Conservation (phyloP, 2,888 invertebrate species). For the Frankliniella intonsa region DNA sequence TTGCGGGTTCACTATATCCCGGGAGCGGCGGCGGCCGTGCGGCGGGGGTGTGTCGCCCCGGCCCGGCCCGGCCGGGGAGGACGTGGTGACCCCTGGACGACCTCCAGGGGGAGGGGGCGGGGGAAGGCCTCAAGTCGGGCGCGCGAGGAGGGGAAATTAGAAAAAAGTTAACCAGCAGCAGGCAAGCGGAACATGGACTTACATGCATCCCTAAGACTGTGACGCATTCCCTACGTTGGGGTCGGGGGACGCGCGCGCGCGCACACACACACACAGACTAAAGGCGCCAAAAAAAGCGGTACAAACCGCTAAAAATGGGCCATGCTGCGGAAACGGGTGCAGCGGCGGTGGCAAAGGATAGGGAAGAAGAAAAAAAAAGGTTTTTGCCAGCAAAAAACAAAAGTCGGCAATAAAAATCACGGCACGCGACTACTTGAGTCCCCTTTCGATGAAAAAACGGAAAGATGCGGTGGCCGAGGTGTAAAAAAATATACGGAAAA, state of each 20-base stretch:
- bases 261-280: too few relatives aligned
- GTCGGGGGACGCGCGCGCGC: too few relatives aligned
- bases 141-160: neutral
- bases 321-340: neutral
- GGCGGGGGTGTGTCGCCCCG: neutral
- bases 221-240: too few relatives aligned
- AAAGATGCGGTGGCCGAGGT: neutral
- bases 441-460: neutral
- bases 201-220: too few relatives aligned
- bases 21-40: neutral
- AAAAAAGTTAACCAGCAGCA: slow-evolving; percentile 2
- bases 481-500: neutral
- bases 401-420: neutral
- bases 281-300: neutral
- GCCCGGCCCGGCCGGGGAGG: too few relatives aligned
- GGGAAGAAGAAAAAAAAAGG: neutral
- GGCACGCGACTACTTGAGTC: neutral
- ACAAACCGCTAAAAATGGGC: neutral
- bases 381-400: neutral
- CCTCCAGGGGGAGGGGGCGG: too few relatives aligned
- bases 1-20: neutral
- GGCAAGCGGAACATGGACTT: neutral
- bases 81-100: too few relatives aligned
- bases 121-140: neutral
- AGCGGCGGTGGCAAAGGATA: neutral